These are phyloP conservation scores for Oreochromis niloticus DNA, from an alignment of 2,113 vertebrate genomes.

Conservation along the genomic window DNA sequence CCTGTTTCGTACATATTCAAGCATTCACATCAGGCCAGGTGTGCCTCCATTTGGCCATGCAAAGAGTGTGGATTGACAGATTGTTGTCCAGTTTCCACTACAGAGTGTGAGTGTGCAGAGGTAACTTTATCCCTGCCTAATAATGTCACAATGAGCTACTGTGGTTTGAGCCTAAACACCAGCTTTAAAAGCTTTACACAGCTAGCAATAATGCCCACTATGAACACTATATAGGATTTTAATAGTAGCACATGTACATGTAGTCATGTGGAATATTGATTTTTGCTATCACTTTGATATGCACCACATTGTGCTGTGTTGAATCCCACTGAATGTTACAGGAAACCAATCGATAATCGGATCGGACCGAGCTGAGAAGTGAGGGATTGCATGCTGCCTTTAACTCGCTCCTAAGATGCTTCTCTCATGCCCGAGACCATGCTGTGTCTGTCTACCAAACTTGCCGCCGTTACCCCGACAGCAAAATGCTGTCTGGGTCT, in stretches of 20 bases:
- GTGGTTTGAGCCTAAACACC: slow-evolving; percentile 22
- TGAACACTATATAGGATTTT: slow-evolving; percentile 40
- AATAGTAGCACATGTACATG: slow-evolving; percentile 26
- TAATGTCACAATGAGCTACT: slow-evolving; percentile 39
- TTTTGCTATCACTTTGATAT: slow-evolving; percentile 28
- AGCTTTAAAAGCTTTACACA: slow-evolving; percentile 25
- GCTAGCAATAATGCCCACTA: slow-evolving; percentile 30
- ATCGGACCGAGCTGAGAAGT: slow-evolving; percentile 19
- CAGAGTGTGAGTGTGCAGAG: slow-evolving; percentile 43
- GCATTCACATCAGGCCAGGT: slow-evolving; percentile 68
- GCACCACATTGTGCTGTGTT: slow-evolving; percentile 35
- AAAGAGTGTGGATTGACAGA: slow-evolving; percentile 42
- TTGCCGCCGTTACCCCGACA: slow-evolving; percentile 1
- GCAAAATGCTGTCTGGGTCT: slow-evolving; percentile 18
- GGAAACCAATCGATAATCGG: slow-evolving; percentile 15
- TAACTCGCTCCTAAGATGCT: slow-evolving; percentile 62
- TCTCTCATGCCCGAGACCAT: slow-evolving; percentile 54
- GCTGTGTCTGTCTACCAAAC: slow-evolving; percentile 31
- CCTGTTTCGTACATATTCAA: slow-evolving; percentile 57
- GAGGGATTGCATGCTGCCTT: slow-evolving; percentile 61
- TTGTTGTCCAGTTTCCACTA: slow-evolving; percentile 34
- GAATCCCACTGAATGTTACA: slow-evolving; percentile 17
- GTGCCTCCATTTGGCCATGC: slow-evolving; percentile 68
- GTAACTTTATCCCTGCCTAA: slow-evolving; percentile 25
- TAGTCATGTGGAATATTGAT: slow-evolving; percentile 14